Percentiles rank a stretch among this genome's conserved stretches.
Evolutionary conservation across 2,888 invertebrate species (phyloP).

Genomic region (Agrochola lota): DNA sequence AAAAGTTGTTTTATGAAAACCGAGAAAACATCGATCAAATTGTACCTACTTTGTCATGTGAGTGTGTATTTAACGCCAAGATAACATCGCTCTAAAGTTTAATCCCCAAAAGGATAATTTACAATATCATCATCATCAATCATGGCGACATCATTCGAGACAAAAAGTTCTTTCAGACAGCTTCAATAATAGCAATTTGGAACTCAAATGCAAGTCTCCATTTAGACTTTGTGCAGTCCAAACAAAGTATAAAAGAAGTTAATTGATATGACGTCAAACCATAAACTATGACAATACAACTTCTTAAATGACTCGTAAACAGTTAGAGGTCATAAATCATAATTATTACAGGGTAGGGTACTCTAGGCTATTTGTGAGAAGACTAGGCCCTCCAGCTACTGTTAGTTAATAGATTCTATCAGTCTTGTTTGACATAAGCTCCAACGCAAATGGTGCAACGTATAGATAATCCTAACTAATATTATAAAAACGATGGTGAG

Average conservation of each 20-base stretch:
- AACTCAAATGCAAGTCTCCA: background rate
- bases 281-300: constrained; percentile 20
- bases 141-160: constrained; percentile 11
- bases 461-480: background rate
- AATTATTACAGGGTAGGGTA: constrained; percentile 5
- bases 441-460: background rate
- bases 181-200: constrained; percentile 23
- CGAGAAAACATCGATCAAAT: constrained; percentile 34
- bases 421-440: background rate
- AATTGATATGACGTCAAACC: constrained; percentile 55
- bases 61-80: constrained; percentile 24
- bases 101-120: constrained; percentile 36
- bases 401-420: constrained; percentile 1
- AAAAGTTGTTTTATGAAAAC: background rate
- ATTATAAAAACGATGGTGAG: too few relatives aligned
- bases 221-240: constrained; percentile 24
- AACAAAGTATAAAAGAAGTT: constrained; percentile 29
- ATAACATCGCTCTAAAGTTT: constrained; percentile 13
- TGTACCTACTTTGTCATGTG: background rate
- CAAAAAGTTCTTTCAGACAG: constrained; percentile 15
- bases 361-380: background rate
- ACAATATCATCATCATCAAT: constrained; percentile 19
- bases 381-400: background rate
- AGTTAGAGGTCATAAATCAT: constrained; percentile 28
- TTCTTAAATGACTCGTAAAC: constrained; percentile 21